A percentile compares a stretch with the other conserved stretches of the same genome.
Conservation (phyloP, 2,888 invertebrate genomes). For the Dynastes grantii region DNA sequence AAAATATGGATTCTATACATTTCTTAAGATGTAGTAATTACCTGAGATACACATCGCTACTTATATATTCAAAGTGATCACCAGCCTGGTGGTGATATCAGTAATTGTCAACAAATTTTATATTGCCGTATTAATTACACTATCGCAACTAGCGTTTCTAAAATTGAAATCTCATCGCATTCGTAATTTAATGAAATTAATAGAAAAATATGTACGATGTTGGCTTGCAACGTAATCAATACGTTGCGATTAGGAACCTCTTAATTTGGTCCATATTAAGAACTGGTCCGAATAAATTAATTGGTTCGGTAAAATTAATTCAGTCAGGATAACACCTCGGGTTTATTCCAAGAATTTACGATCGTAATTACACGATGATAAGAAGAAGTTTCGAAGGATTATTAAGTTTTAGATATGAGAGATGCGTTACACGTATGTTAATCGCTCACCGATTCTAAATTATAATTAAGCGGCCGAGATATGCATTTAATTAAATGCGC, state of each 20-base stretch:
- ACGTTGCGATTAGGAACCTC: slow-evolving; percentile 9
- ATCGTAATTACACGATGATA: slow-evolving; percentile 44
- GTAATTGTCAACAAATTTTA: not conserved
- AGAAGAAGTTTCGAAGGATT: slow-evolving; percentile 38
- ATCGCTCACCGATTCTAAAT: slow-evolving; percentile 31
- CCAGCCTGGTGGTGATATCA: not conserved
- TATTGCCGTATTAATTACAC: not conserved
- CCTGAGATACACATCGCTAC: no score
- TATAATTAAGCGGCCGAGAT: slow-evolving; percentile 42
- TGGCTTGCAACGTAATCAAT: slow-evolving; percentile 19
- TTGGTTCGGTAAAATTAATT: slow-evolving; percentile 34
- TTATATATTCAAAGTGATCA: no score
- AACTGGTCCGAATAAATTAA: slow-evolving; percentile 40
- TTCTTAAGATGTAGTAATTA: no score
- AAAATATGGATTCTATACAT: no score
- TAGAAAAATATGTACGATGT: slow-evolving; percentile 28
- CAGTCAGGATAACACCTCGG: slow-evolving; percentile 43
- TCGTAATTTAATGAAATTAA: slow-evolving; percentile 36
- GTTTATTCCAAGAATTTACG: slow-evolving; percentile 40
- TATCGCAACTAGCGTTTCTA: slow-evolving; percentile 1
- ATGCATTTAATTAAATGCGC: slow-evolving; percentile 33
- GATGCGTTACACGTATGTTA: slow-evolving; percentile 34
- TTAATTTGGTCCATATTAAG: slow-evolving; percentile 35
- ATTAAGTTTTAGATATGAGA: slow-evolving; percentile 45
- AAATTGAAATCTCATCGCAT: slow-evolving; percentile 9